Evolutionary conservation across 2,113 vertebrate species (phyloP).

Genomic region (Toxostoma redivivum): DNA sequence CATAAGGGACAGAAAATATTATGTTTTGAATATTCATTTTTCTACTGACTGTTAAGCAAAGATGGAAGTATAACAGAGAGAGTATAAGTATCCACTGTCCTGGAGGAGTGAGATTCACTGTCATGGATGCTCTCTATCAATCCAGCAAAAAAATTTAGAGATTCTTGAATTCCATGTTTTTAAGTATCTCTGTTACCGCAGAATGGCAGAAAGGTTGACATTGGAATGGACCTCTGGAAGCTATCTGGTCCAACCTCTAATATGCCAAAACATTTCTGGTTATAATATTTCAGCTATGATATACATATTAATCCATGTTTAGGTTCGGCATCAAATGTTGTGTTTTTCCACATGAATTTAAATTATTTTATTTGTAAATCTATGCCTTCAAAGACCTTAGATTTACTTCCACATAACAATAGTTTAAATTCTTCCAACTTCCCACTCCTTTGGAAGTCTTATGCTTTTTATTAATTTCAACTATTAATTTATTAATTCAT

Average conservation of each 20-base stretch:
- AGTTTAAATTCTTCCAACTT: background rate
- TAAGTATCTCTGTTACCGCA: background rate
- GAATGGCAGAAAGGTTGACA: background rate
- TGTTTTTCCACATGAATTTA: background rate
- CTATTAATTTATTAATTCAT: background rate
- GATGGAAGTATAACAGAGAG: background rate
- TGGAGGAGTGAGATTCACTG: background rate
- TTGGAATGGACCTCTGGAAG: background rate
- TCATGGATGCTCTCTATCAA: background rate
- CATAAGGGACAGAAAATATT: background rate
- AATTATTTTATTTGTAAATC: background rate
- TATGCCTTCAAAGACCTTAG: background rate
- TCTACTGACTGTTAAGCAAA: background rate
- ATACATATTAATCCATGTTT: background rate
- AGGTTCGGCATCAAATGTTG: background rate
- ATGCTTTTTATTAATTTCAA: background rate
- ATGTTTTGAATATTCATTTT: background rate
- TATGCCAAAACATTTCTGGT: background rate
- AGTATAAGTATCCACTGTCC: background rate
- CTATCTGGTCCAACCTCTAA: background rate
- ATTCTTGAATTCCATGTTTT: background rate
- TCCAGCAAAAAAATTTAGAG: background rate
- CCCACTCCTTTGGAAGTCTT: background rate
- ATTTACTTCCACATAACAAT: background rate
- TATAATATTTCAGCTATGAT: background rate